Evolutionary conservation across 2,888 invertebrate genomes (phyloP).

Genomic region (Eupelmus urozonus): DNA sequence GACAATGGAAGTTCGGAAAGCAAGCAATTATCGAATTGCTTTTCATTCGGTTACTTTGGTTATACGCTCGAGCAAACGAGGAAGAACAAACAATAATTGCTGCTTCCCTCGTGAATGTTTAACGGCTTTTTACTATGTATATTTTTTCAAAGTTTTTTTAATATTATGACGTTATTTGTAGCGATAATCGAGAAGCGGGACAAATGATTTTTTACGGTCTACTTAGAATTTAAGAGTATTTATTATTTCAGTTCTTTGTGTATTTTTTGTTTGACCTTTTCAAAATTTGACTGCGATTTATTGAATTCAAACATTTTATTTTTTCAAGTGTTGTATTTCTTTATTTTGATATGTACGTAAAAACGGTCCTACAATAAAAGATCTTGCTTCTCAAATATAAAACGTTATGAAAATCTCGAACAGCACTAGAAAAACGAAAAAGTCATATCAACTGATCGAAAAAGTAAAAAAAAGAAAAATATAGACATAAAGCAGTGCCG

Average conservation of each 20-base stretch:
- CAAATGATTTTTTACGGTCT: too few species aligned
- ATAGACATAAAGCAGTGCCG: constrained; percentile 15
- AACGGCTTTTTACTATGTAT: not conserved
- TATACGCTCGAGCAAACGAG: not conserved
- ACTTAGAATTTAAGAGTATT: too few species aligned
- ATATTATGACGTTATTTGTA: too few species aligned
- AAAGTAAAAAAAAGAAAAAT: constrained; percentile 5
- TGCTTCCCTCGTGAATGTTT: not conserved
- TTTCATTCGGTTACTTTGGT: not conserved
- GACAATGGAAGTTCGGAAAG: not conserved
- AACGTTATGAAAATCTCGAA: constrained; percentile 36
- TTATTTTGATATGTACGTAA: not conserved
- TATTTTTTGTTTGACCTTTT: constrained; percentile 5
- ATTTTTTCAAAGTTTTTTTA: constrained; percentile 3
- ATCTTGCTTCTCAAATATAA: constrained; percentile 10
- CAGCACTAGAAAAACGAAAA: constrained; percentile 3
- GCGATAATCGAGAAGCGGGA: too few species aligned
- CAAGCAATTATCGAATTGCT: not conserved
- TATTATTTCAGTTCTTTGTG: too few species aligned
- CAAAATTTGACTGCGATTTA: not conserved
- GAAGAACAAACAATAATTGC: not conserved
- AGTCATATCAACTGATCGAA: constrained; percentile 45
- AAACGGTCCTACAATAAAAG: not conserved
- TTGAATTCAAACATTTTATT: not conserved
- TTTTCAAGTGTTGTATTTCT: not conserved